Percentiles rank a stretch among this genome's conserved stretches.
phyloP scores from a whole-genome alignment of 2,888 invertebrate genomes.

The Pantelozetes paolii region DNA sequence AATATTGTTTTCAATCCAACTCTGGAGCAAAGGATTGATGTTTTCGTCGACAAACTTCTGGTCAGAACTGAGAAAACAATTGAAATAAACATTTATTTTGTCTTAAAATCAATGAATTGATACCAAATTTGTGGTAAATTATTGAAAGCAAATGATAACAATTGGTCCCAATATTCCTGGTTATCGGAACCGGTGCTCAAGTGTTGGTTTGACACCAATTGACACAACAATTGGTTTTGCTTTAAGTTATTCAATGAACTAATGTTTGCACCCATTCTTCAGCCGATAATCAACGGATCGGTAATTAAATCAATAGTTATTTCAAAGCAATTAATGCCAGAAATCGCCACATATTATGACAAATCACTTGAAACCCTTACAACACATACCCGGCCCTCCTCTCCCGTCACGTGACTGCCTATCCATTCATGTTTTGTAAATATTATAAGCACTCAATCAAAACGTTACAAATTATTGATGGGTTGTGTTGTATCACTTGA shows the following conservation, averaged over 20 bases:
- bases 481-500: too few species aligned
- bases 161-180: constrained; percentile 81
- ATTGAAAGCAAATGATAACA: constrained; percentile 82
- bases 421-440: too few species aligned
- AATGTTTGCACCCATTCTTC: constrained; percentile 46
- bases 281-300: background rate
- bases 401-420: too few species aligned
- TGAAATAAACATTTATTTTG: constrained; percentile 24
- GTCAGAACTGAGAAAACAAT: constrained; percentile 59
- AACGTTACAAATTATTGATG: too few species aligned
- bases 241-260: constrained; percentile 64
- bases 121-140: constrained; percentile 50
- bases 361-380: too few species aligned
- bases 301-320: background rate
- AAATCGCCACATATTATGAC: too few species aligned
- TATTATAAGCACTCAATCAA: too few species aligned
- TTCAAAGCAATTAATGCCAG: too few species aligned
- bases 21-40: constrained; percentile 69
- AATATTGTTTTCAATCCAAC: constrained; percentile 73
- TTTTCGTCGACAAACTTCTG: constrained; percentile 75
- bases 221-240: constrained; percentile 69
- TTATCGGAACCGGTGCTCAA: constrained; percentile 69
- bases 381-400: too few species aligned
- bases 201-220: constrained; percentile 72
- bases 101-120: constrained; percentile 8